A percentile compares a stretch with the other conserved stretches of the same genome.
These are phyloP conservation scores for Passer domesticus DNA, from an alignment of 2,113 vertebrate species.

Conservation along the genomic window DNA sequence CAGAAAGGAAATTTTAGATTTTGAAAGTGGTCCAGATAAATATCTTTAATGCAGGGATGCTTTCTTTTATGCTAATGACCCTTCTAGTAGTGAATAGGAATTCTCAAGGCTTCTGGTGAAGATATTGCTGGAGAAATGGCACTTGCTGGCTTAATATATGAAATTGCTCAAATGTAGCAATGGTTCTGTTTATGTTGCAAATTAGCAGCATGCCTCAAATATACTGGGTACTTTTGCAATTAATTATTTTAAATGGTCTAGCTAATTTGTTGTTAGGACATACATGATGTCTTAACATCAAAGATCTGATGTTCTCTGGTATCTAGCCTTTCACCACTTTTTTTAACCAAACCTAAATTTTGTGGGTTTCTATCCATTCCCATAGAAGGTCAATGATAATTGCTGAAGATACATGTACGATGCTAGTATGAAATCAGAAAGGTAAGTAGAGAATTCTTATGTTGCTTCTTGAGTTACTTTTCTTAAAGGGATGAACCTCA, in stretches of 20 bases:
- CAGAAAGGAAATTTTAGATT: not conserved
- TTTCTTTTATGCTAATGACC: not conserved
- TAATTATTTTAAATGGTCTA: not conserved
- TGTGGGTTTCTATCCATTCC: not conserved
- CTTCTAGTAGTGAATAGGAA: not conserved
- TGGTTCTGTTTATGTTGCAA: not conserved
- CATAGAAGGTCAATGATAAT: not conserved
- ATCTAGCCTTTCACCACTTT: not conserved
- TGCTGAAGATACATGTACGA: not conserved
- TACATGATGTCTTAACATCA: not conserved
- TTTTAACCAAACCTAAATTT: not conserved
- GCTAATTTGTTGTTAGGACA: not conserved
- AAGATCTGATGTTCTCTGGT: not conserved
- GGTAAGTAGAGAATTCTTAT: not conserved
- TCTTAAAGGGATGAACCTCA: not conserved
- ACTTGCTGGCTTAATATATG: not conserved
- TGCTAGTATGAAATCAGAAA: not conserved
- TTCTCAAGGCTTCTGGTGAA: not conserved
- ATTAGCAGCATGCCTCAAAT: not conserved
- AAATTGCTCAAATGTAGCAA: not conserved
- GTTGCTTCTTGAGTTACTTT: not conserved
- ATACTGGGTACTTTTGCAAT: not conserved
- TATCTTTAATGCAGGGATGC: not conserved
- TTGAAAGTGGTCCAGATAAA: constrained; percentile 14
- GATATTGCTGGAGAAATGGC: not conserved